These are phyloP conservation scores for Lepilemur ruficaudatus DNA, from an alignment of 2,797 vertebrate species.

Conservation along the genomic window DNA sequence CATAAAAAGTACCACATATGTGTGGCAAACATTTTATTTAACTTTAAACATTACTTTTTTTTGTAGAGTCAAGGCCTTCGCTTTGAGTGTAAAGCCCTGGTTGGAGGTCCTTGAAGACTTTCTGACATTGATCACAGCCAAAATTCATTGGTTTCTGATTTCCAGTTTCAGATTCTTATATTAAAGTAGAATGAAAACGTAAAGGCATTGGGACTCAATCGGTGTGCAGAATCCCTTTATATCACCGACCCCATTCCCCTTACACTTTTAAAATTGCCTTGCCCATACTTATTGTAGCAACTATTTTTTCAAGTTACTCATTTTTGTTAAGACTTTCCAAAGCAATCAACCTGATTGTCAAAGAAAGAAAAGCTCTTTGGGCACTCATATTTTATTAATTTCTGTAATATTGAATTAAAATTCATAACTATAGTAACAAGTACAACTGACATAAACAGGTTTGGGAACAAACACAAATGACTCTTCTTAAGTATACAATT, in stretches of 20 bases:
- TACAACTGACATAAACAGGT: not conserved
- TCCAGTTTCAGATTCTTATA: not conserved
- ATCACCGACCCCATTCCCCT: not conserved
- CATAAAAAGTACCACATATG: not conserved
- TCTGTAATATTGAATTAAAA: not conserved
- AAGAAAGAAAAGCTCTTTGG: constrained; percentile 8
- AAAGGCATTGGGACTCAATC: not conserved
- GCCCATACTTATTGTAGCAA: not conserved
- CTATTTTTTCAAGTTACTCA: constrained; percentile 24
- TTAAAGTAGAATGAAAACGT: not conserved
- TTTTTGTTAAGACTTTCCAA: constrained; percentile 40
- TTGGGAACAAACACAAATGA: not conserved
- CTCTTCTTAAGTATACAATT: not conserved
- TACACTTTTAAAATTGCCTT: not conserved
- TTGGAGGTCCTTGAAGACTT: not conserved
- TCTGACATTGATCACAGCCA: not conserved
- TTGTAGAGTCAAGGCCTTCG: not conserved
- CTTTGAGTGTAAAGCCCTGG: not conserved
- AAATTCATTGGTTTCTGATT: not conserved
- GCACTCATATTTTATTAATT: constrained; percentile 4
- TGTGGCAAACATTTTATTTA: not conserved
- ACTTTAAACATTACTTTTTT: not conserved
- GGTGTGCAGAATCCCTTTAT: not conserved
- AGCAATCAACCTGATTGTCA: not conserved
- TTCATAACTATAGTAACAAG: constrained; percentile 17